Base-by-base conservation (phyloP, 2,888 invertebrate species). In the Aphidius colemani region DNA sequence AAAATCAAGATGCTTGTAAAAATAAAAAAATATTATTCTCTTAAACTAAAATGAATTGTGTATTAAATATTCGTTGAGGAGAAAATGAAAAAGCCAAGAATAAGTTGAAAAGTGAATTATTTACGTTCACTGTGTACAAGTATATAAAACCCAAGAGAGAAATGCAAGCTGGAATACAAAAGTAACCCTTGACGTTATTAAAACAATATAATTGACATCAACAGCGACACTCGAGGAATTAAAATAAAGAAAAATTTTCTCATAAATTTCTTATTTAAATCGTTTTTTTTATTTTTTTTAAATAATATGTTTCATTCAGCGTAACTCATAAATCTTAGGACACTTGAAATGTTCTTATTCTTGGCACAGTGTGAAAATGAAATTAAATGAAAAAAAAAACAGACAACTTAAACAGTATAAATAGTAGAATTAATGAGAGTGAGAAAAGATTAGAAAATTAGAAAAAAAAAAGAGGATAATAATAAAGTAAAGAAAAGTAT, bases 381-480 rank as follows among this genome's bases (percentile, higher is more conserved):
- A 30, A 30, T 30, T 30, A 30, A 18, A 18, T 18, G 13, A 0
- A 30, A 30, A 30, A 30, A 30, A 30, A 30, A 5, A 30, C 2
- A 18, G 2, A 18, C 3, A 18, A 18, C 2, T 18, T 18, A 30
- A 30, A 51, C n/a, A 51, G 53, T 56, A 44, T 58, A 63, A 60
- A 62, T 63, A 56, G 30, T 62, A 30, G 43, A 43, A 56, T 50
- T 43, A 40, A 13, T 13, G 45, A 3, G 57, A 58, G 46, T 51
- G 40, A 2, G 40, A 53, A 46, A 53, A 39, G 2, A 46, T 57
- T 46, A 46, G 40, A 53, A 48, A 44, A 45, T 18, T 8, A 11
- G n/a, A 44, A 43, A 62, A 57, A 46, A 9, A 30, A 60, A 13
- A 55, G 45, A 53, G 45, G 59, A 58, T 58, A 49, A 56, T 10